A percentile compares a stretch with the other conserved stretches of the same genome.
Evolutionary conservation across 2,113 vertebrate species (phyloP).

Genomic region (Turdus rufiventris): DNA sequence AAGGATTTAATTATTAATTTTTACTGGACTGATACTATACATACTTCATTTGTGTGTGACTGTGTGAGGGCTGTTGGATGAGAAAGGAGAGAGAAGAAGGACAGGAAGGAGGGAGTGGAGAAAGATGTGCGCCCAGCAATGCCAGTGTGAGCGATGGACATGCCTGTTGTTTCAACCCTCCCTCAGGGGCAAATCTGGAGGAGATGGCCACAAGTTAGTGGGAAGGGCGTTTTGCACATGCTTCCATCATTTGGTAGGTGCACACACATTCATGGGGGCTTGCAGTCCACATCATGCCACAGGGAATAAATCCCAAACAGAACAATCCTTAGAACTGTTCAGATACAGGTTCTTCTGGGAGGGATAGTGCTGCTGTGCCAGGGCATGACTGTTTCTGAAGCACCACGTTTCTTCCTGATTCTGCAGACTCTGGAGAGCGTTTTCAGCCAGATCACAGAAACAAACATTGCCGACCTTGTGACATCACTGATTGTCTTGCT

Average conservation of each 20-base stretch:
- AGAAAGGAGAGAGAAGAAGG: background rate
- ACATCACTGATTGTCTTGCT: conserved; percentile 84
- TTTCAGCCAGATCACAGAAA: conserved; percentile 81
- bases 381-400: background rate
- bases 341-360: background rate
- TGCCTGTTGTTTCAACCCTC: background rate
- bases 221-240: background rate
- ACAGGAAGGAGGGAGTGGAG: background rate
- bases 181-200: background rate
- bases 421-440: conserved; percentile 81
- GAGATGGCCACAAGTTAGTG: background rate
- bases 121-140: background rate
- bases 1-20: background rate
- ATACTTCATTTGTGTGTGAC: background rate
- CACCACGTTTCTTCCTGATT: background rate
- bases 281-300: background rate
- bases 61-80: background rate
- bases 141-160: fast-evolving
- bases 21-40: background rate
- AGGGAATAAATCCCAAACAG: background rate
- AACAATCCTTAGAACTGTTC: background rate
- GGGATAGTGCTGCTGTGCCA: background rate
- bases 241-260: background rate
- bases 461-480: conserved; percentile 88
- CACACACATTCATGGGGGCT: background rate